A percentile compares a stretch with the other conserved stretches of the same genome.
Conservation (phyloP, 2,888 invertebrate genomes). For the Sinohyriopsis cumingii region DNA sequence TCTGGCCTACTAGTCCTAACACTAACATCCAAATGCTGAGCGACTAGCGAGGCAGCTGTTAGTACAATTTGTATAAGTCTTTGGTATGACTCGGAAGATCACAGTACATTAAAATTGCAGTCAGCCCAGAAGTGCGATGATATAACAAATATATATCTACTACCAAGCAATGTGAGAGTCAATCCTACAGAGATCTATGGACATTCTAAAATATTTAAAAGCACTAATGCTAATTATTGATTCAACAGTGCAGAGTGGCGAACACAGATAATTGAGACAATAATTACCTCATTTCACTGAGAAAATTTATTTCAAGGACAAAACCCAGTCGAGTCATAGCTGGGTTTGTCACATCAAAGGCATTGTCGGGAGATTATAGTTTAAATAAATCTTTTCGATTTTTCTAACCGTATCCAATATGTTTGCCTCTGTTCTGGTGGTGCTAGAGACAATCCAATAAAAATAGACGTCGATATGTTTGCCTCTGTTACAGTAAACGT, state of each 20-base stretch:
- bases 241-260: conserved; percentile 1
- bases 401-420: conserved; percentile 1
- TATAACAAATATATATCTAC: conserved; percentile 5
- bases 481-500: background rate
- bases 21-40: too few relatives aligned
- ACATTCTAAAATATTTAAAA: conserved; percentile 2
- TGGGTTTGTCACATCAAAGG: conserved; percentile 4
- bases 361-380: background rate
- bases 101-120: too few relatives aligned
- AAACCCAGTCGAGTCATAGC: background rate
- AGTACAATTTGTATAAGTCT: too few relatives aligned
- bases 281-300: background rate
- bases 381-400: conserved; percentile 3
- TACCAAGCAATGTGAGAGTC: conserved; percentile 2
- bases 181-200: conserved; percentile 1
- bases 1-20: too few relatives aligned
- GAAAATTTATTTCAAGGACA: conserved; percentile 4
- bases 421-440: background rate
- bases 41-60: too few relatives aligned
- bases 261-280: conserved; percentile 1
- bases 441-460: conserved; percentile 1
- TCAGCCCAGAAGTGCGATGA: background rate
- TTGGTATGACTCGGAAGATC: too few relatives aligned
- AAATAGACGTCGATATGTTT: background rate
- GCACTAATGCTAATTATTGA: conserved; percentile 7